Base-by-base conservation (phyloP, 2,113 vertebrate species). In the Oxyura jamaicensis region DNA sequence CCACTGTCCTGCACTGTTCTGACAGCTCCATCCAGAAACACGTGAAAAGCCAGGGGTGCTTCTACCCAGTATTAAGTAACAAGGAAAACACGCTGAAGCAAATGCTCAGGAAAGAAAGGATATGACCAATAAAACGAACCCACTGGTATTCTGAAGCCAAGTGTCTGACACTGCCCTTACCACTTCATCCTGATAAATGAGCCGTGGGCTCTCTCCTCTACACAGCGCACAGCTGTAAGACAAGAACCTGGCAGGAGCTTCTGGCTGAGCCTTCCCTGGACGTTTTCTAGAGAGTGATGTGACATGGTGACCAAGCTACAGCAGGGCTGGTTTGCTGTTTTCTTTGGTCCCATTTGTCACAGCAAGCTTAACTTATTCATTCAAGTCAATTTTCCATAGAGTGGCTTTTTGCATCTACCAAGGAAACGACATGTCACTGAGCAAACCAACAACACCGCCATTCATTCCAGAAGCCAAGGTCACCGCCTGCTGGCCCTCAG, bases 401-500 rank as follows among this genome's bases (percentile, higher is more conserved):
- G 66, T 1, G 13, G 60, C 42, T 44, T 86, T 91, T 83, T 86
- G 48, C 76, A 79, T 84, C 92, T 53, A 82, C 53, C 83, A 86
- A 60, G 62, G 81, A 93, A 95, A 88, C 71, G 85, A 56, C 14
- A 0, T 78, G 69, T 75, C 66, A 65, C 69, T 65, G 56, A 66
- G 69, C 78, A 82, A 87, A 88, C 87, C 53, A 86, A 36, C 81
- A 90, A 6, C 58, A 42, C 4, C 0, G 0, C 41, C 56, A 82
- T 68, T 86, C 90, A 59, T 12, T 4, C 73, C 48, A 35, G 60
- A 58, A 79, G 62, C 69, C 36, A 53, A 88, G 88, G 44, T 96
- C 90, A 58, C 48, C 68, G 44, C 36, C 76, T 79, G 60, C 80
- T 96, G 93, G 92, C 66, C 73, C 33, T 92, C 88, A 69, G 86